Evolutionary conservation across 2,113 vertebrate species (phyloP).

Genomic region (Pygoscelis antarcticus): DNA sequence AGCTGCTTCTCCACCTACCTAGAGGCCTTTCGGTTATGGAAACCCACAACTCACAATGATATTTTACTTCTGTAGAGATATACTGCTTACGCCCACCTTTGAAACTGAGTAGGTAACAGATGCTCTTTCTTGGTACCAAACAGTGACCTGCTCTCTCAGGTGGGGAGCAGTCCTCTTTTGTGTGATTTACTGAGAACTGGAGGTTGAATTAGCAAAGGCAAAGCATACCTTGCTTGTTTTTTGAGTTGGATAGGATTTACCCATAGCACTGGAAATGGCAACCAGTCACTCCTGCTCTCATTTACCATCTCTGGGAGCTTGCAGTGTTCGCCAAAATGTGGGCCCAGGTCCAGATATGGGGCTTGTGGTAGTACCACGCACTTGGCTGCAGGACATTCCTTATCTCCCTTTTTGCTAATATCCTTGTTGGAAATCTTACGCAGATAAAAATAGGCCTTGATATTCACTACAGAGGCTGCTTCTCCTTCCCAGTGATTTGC

Average conservation of each 20-base stretch:
- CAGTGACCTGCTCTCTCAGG: background rate
- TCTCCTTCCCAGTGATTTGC: constrained; percentile 22
- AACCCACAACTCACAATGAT: background rate
- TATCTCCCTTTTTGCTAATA: background rate
- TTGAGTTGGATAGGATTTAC: background rate
- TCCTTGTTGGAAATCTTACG: background rate
- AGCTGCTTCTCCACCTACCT: constrained; percentile 65
- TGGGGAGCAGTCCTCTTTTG: background rate
- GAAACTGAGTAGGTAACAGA: background rate
- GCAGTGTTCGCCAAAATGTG: background rate
- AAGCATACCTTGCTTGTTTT: background rate
- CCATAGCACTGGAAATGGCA: background rate
- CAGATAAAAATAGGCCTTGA: background rate
- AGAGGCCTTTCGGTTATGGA: constrained; percentile 28
- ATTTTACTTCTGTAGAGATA: constrained; percentile 19
- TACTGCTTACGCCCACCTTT: background rate
- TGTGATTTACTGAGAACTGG: background rate
- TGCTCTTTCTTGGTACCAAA: background rate
- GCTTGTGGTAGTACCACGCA: background rate
- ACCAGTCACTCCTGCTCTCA: background rate
- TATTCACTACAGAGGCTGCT: background rate
- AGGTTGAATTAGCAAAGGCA: background rate
- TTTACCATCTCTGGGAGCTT: background rate
- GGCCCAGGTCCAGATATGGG: background rate
- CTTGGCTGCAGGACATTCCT: background rate